Evolutionary conservation across 2,113 vertebrate genomes (phyloP).

Genomic region (Gracilinanus agilis): DNA sequence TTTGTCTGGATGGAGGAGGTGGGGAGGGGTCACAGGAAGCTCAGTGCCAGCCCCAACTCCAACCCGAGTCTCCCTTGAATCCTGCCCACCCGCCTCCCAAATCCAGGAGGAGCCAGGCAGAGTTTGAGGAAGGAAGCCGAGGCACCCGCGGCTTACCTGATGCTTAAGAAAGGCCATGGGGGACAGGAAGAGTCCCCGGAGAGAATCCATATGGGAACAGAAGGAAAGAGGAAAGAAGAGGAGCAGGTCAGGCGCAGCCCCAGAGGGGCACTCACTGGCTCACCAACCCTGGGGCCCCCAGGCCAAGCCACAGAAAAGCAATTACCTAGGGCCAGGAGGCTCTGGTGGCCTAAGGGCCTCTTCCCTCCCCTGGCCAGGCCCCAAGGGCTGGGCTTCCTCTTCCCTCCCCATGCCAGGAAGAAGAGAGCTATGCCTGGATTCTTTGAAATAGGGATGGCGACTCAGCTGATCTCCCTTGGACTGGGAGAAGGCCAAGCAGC

Average conservation of each 20-base stretch:
- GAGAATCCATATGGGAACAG: not conserved
- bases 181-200: slow-evolving; percentile 41
- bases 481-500: slow-evolving; percentile 28
- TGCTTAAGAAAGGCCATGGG: slow-evolving; percentile 66
- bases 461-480: slow-evolving; percentile 20
- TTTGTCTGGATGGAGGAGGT: slow-evolving; percentile 90
- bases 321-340: too few relatives aligned
- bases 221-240: too few relatives aligned
- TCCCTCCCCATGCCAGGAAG: not conserved
- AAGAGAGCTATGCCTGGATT: slow-evolving; percentile 55
- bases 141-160: slow-evolving; percentile 72
- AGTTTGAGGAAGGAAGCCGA: slow-evolving; percentile 27
- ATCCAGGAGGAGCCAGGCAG: slow-evolving; percentile 13
- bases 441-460: slow-evolving; percentile 53
- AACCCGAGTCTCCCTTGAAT: not conserved
- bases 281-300: not conserved
- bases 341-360: not conserved
- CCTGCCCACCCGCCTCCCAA: not conserved
- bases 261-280: not conserved
- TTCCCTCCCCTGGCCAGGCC: slow-evolving; percentile 32
- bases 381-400: not conserved
- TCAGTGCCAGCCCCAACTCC: not conserved
- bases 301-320: not conserved
- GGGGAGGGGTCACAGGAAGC: not conserved
- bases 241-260: not conserved